These are phyloP conservation scores for Oncorhynchus keta DNA, from an alignment of 2,113 vertebrate genomes.

Conservation along the genomic window DNA sequence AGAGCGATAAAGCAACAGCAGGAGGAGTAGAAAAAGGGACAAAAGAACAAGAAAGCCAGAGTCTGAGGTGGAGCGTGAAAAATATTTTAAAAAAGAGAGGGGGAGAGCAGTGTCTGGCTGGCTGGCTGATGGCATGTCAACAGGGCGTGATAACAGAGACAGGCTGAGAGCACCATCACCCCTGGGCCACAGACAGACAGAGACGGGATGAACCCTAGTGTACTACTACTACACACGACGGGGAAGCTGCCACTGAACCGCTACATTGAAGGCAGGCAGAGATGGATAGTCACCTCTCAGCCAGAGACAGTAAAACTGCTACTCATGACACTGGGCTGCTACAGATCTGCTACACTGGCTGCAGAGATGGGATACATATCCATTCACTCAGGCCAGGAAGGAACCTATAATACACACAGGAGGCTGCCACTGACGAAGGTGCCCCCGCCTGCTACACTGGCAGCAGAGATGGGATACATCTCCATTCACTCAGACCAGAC, in stretches of 20 bases:
- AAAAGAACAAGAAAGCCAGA: too few species aligned
- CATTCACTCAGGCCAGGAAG: too few species aligned
- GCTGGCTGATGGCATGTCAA: conserved; percentile 63
- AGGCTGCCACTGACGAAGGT: too few species aligned
- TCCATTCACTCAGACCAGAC: not conserved
- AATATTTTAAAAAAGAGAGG: not conserved
- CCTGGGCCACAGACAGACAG: conserved; percentile 40
- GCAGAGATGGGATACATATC: too few species aligned
- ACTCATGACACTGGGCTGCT: too few species aligned
- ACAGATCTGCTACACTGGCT: not conserved
- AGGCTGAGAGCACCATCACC: conserved; percentile 62
- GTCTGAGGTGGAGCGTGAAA: not conserved
- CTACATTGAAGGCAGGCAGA: too few species aligned
- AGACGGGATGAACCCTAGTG: not conserved
- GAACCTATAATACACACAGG: too few species aligned
- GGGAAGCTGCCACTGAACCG: too few species aligned
- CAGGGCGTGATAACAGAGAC: conserved; percentile 64
- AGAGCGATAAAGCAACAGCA: not conserved
- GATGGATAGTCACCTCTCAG: too few species aligned
- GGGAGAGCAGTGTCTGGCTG: not conserved
- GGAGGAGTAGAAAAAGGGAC: not conserved
- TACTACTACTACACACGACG: too few species aligned
- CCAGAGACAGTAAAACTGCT: too few species aligned
- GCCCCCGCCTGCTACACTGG: not conserved
- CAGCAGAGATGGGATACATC: not conserved